Evolutionary conservation across 2,797 vertebrate species (phyloP), one percentile per base, ranked within the genome.

Genomic region (Champsocephalus esox): DNA sequence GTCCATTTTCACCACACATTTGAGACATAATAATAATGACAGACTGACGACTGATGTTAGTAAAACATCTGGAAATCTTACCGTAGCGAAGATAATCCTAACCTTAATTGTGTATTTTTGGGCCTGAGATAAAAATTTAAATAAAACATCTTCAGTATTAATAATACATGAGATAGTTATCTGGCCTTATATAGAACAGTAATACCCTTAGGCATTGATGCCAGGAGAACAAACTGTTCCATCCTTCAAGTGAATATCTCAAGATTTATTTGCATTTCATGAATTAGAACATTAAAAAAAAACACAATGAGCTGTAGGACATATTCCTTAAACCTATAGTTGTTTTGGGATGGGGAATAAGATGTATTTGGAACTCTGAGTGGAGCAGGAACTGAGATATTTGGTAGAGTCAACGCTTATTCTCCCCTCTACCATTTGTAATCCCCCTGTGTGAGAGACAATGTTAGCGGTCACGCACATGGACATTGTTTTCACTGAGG

Each of bases 401-500:
- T 84, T 82, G 88, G 75, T 81, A 79, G 83, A 84, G 85, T 85
- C 74, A 12, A 61, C 45, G 52, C 80, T 90, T 78, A 48, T 56
- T 85, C 82, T 84, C 75, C 77, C 62, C 67, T 75, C 54, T 65
- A 61, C 79, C 77, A 75, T 74, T 73, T 65, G 70, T 87, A 87
- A 89, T 87, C 82, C 86, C 64, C 54, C 66, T 62, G 84, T 87
- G 86, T 63, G 73, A 75, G 79, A 81, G 66, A 57, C 57, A 0
- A 32, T 3, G 72, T 62, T 84, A 73, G 75, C 63, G 24, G 83
- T 90, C 87, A 90, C 78, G 66, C 88, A 89, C 87, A 81, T 75
- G 76, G 81, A 84, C 62, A 61, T 65, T 86, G 82, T 91, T 90
- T 91, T 91, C 70, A 84, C 89, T 88, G 73, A 78, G 84, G 70